Evolutionary conservation across 2,797 vertebrate genomes (phyloP).

Genomic region (Margarornis squamiger): DNA sequence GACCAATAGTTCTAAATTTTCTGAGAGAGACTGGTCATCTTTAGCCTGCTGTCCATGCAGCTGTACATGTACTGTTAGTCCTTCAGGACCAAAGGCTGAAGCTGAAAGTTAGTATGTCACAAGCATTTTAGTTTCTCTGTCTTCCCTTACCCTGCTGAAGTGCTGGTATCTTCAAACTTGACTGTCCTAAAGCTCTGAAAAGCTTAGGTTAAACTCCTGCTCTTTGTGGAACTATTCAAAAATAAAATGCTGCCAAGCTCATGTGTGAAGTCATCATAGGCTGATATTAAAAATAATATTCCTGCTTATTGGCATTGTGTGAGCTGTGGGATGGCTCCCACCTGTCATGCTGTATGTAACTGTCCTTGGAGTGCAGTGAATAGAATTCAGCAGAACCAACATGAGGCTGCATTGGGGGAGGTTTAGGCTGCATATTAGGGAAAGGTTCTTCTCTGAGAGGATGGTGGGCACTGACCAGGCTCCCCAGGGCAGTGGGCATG

Average conservation of each 20-base stretch:
- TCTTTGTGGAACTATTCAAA: neutral
- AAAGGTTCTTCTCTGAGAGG: neutral
- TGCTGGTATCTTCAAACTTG: neutral
- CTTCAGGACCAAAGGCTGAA: neutral
- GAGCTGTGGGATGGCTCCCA: neutral
- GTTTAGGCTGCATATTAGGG: neutral
- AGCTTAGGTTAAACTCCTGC: neutral
- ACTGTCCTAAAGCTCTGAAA: neutral
- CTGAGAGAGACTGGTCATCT: neutral
- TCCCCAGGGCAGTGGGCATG: neutral
- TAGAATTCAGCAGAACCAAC: neutral
- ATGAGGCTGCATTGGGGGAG: neutral
- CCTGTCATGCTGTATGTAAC: neutral
- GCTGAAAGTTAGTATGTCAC: neutral
- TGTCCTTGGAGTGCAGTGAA: neutral
- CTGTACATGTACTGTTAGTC: neutral
- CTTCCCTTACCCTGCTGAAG: neutral
- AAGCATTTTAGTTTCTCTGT: neutral
- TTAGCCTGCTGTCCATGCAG: neutral
- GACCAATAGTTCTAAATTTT: neutral
- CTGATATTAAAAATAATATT: neutral
- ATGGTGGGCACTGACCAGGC: neutral
- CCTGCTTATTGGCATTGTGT: neutral
- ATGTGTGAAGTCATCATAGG: neutral
- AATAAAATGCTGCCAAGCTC: neutral